These are phyloP conservation scores for Psococerastis gibbosa DNA, from an alignment of 2,888 invertebrate genomes.

Conservation along the genomic window DNA sequence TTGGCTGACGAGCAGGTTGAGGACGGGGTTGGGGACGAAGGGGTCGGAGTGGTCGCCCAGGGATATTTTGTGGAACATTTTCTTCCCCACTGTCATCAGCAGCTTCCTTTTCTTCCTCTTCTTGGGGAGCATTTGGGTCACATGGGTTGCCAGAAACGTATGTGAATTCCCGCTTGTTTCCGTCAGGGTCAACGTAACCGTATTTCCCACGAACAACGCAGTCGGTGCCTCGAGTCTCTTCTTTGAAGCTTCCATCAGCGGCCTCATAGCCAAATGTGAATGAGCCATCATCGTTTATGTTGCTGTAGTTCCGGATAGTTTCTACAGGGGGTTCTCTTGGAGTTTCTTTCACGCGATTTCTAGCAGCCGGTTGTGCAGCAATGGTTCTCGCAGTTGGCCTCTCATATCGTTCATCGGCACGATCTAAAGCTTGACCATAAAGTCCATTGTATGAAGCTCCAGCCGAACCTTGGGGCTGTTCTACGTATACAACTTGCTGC, in stretches of 20 bases:
- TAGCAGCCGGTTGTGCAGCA: conserved; percentile 14
- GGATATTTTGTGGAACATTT: conserved; percentile 41
- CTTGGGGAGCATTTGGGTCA: conserved; percentile 61
- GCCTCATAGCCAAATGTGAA: conserved; percentile 73
- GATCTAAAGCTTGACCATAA: conserved; percentile 26
- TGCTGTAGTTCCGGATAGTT: conserved; percentile 66
- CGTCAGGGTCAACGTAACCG: conserved; percentile 72
- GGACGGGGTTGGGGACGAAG: conserved; percentile 17
- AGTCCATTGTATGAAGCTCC: conserved; percentile 30
- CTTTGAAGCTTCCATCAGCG: conserved; percentile 71
- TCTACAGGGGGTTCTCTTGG: conserved; percentile 55
- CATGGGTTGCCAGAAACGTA: conserved; percentile 75
- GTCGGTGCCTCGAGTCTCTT: conserved; percentile 67
- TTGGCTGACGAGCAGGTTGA: conserved; percentile 30
- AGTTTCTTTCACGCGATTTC: conserved; percentile 22
- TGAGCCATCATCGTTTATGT: conserved; percentile 64
- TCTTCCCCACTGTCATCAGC: conserved; percentile 32
- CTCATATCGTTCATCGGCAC: conserved; percentile 13
- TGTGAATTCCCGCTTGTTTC: conserved; percentile 68
- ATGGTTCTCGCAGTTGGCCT: conserved; percentile 15
- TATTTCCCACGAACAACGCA: conserved; percentile 75
- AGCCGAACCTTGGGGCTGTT: conserved; percentile 23
- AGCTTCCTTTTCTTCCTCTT: conserved; percentile 39
- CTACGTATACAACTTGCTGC: conserved; percentile 25
- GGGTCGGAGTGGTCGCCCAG: conserved; percentile 20